Evolutionary conservation across 2,797 vertebrate species (phyloP).

Genomic region (Champsocephalus esox): DNA sequence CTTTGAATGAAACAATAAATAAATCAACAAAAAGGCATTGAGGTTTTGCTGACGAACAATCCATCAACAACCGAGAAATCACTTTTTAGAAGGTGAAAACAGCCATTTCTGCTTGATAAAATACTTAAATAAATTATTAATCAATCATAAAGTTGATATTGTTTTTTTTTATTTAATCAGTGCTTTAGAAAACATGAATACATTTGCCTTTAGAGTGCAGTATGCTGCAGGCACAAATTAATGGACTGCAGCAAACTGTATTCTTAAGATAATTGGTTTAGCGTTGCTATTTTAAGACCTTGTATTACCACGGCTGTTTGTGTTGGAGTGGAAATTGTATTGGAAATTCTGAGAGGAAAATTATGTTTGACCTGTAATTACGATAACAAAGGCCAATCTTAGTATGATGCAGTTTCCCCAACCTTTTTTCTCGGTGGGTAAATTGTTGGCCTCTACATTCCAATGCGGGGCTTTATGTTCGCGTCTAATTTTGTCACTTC

Average conservation of each 20-base stretch:
- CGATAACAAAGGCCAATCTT: slow-evolving; percentile 41
- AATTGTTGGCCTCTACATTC: slow-evolving; percentile 41
- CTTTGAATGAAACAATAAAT: neutral
- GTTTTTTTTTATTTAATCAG: neutral
- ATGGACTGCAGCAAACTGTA: slow-evolving; percentile 15
- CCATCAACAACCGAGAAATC: neutral
- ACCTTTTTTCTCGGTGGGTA: slow-evolving; percentile 1
- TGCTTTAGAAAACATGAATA: neutral
- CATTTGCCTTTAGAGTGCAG: slow-evolving; percentile 17
- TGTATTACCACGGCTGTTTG: slow-evolving; percentile 34
- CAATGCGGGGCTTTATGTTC: slow-evolving; percentile 44
- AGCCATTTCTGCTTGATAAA: neutral
- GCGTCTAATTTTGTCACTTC: slow-evolving; percentile 60
- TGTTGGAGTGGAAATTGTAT: slow-evolving; percentile 43
- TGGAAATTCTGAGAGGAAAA: slow-evolving; percentile 59
- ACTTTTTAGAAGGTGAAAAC: neutral
- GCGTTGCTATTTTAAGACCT: slow-evolving; percentile 37
- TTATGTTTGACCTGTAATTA: slow-evolving; percentile 16
- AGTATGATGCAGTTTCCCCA: slow-evolving; percentile 22
- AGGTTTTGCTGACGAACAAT: too few species aligned
- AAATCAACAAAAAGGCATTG: neutral
- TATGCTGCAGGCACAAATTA: neutral
- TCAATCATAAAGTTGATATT: neutral
- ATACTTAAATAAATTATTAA: neutral
- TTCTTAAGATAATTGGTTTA: slow-evolving; percentile 26